A percentile compares a stretch with the other conserved stretches of the same genome.
Conservation (phyloP, 1,140 invertebrate species). For the Drosophila dunni region DNA sequence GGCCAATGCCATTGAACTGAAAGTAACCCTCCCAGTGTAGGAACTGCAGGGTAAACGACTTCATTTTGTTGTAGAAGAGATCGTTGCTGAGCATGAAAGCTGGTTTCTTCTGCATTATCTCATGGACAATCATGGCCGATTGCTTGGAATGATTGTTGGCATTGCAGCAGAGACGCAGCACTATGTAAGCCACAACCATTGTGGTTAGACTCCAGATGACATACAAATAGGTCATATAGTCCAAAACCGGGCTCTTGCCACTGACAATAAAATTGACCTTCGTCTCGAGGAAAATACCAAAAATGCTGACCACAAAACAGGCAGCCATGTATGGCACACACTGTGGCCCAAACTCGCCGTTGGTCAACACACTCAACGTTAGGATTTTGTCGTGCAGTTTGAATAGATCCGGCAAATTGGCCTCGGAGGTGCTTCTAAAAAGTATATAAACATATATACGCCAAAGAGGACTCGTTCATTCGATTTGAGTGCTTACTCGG, state of each 20-base stretch:
- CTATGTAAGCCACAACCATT: constrained; percentile 80
- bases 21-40: constrained; percentile 83
- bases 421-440: constrained; percentile 67
- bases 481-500: constrained; percentile 42
- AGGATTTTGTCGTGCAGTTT: constrained; percentile 80
- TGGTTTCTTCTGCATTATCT: constrained; percentile 84
- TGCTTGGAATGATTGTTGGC: constrained; percentile 79
- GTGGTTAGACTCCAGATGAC: constrained; percentile 78
- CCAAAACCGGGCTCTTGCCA: constrained; percentile 66
- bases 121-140: constrained; percentile 83
- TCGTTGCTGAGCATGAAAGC: constrained; percentile 83
- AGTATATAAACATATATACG: background rate
- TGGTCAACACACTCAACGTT: constrained; percentile 75
- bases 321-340: constrained; percentile 82
- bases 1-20: constrained; percentile 82
- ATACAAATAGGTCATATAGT: constrained; percentile 73
- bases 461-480: background rate
- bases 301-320: constrained; percentile 79
- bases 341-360: constrained; percentile 77
- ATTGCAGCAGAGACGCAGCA: constrained; percentile 78
- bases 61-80: constrained; percentile 84
- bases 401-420: constrained; percentile 76
- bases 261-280: constrained; percentile 80
- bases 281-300: constrained; percentile 81
- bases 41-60: constrained; percentile 82